Evolutionary conservation across 1,140 invertebrate genomes (phyloP).

Genomic region (Hylaeus anthracinus): DNA sequence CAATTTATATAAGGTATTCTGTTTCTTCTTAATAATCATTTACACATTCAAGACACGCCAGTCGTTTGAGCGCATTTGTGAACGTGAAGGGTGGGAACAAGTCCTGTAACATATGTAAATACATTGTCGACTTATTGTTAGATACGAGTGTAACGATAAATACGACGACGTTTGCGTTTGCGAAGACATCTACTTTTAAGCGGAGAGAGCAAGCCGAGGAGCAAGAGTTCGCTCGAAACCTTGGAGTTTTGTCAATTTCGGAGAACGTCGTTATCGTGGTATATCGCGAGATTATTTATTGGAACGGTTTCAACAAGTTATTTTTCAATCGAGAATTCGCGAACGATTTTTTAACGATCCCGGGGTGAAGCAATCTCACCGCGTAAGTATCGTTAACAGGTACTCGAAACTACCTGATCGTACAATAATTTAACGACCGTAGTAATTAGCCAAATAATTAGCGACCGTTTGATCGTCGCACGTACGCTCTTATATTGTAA

Average conservation of each 20-base stretch:
- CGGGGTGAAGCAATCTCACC: background rate
- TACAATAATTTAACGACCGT: background rate
- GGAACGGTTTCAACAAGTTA: background rate
- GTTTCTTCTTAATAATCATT: background rate
- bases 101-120: constrained; percentile 48
- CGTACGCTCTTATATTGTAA: constrained; percentile 42
- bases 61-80: background rate
- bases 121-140: constrained; percentile 17
- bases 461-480: constrained; percentile 2
- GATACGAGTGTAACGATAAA: constrained; percentile 21
- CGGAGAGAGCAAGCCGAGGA: background rate
- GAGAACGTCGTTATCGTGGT: background rate
- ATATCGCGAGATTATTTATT: constrained; percentile 5
- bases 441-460: background rate
- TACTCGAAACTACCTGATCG: constrained; percentile 11
- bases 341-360: background rate
- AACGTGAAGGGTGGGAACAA: constrained; percentile 3
- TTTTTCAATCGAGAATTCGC: background rate
- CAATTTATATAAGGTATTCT: background rate
- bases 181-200: constrained; percentile 3
- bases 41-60: background rate
- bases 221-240: background rate
- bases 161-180: background rate
- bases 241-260: background rate
- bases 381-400: background rate